phyloP scores from a whole-genome alignment of 2,113 vertebrate genomes.

The Oreochromis niloticus region DNA sequence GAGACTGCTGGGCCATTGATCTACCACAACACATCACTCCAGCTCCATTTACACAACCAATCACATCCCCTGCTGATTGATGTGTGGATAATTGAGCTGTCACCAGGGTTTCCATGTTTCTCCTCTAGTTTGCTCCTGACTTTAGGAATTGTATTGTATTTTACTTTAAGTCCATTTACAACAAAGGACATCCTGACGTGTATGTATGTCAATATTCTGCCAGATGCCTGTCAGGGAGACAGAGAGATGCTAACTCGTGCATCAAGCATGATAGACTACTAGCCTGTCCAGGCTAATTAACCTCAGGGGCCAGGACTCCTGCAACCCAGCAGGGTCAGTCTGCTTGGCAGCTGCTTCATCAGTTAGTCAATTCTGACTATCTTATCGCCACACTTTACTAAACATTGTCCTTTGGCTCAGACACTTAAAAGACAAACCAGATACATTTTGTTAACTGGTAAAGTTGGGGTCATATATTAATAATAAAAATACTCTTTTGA shows the following conservation, averaged over 20 bases:
- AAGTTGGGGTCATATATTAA: not conserved
- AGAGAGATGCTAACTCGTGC: constrained; percentile 39
- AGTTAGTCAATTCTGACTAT: not conserved
- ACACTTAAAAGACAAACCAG: not conserved
- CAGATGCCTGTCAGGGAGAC: constrained; percentile 50
- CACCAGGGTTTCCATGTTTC: constrained; percentile 62
- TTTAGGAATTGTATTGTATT: constrained; percentile 67
- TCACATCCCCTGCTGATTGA: constrained; percentile 67
- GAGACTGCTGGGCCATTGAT: constrained; percentile 67
- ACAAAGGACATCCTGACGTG: constrained; percentile 60
- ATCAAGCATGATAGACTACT: constrained; percentile 34
- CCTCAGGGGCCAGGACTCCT: constrained; percentile 59
- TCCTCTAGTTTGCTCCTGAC: constrained; percentile 29
- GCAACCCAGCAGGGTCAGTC: constrained; percentile 46
- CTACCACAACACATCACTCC: constrained; percentile 52
- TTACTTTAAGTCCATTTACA: constrained; percentile 62
- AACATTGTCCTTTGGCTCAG: not conserved
- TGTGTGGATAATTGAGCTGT: constrained; percentile 74
- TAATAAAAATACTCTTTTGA: not conserved
- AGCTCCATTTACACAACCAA: constrained; percentile 62
- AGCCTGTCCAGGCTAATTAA: constrained; percentile 69
- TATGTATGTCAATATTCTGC: constrained; percentile 65
- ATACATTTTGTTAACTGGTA: not conserved
- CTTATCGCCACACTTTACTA: not conserved
- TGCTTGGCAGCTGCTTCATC: constrained; percentile 44